Evolutionary conservation across 2,113 vertebrate species (phyloP).

Genomic region (Lophochroa leadbeateri): DNA sequence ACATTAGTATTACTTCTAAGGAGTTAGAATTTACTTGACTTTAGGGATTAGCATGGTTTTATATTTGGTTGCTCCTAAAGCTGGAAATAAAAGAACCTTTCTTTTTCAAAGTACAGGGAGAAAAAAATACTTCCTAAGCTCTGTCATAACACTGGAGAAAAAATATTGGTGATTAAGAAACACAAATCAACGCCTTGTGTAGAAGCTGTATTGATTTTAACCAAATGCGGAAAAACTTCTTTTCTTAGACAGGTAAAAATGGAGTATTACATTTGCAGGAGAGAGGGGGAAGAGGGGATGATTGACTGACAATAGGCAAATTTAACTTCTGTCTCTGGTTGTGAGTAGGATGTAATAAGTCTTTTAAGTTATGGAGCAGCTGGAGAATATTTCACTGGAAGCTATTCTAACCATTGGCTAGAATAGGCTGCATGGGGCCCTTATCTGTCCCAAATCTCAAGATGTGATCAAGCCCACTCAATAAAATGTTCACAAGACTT

Average conservation of each 20-base stretch:
- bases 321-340: not conserved
- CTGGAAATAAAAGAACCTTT: not conserved
- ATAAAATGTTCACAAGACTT: not conserved
- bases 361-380: not conserved
- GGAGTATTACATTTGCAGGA: not conserved
- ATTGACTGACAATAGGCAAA: not conserved
- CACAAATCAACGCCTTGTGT: not conserved
- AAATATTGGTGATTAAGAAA: not conserved
- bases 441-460: not conserved
- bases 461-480: not conserved
- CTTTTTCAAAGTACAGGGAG: not conserved
- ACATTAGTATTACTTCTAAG: not conserved
- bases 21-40: conserved; percentile 28
- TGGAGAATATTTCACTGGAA: not conserved
- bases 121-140: not conserved
- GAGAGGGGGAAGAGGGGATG: not conserved
- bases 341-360: not conserved
- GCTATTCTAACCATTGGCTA: not conserved
- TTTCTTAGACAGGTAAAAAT: not conserved
- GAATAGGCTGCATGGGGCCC: not conserved
- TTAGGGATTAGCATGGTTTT: conserved; percentile 6
- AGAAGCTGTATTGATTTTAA: not conserved
- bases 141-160: not conserved
- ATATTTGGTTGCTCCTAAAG: not conserved
- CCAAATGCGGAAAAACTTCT: not conserved